A percentile compares a stretch with the other conserved stretches of the same genome.
Conservation (phyloP, 2,113 vertebrate genomes). For the Saguinus imperator region DNA sequence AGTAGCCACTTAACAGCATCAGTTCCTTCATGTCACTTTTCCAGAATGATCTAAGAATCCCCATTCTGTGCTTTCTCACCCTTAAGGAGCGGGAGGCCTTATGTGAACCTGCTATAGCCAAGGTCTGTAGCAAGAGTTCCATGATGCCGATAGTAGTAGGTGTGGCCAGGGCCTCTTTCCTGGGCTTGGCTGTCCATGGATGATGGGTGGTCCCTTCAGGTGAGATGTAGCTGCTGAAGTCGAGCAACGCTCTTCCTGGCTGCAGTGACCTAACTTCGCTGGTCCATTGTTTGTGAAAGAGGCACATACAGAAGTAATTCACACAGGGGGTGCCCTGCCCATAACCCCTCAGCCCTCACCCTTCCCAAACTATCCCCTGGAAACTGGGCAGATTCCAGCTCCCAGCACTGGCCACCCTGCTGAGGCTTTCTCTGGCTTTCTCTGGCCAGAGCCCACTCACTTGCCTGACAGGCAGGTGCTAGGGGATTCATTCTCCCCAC, state of each 20-base stretch:
- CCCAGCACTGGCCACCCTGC: neutral
- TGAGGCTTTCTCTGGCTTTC: neutral
- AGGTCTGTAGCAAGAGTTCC: accelerated
- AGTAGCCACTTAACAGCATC: neutral
- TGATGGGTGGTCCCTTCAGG: neutral
- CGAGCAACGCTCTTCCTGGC: neutral
- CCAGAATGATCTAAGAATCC: neutral
- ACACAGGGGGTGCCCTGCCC: accelerated
- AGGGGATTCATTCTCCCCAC: accelerated
- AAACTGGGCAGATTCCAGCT: too few species aligned
- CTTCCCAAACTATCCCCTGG: neutral
- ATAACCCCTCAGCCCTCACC: accelerated
- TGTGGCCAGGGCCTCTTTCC: neutral
- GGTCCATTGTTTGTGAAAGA: neutral
- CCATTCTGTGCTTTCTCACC: neutral
- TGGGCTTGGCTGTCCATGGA: neutral
- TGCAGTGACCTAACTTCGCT: neutral
- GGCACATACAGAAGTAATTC: neutral
- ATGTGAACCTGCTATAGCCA: neutral
- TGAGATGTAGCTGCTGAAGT: neutral
- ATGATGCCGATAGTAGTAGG: accelerated
- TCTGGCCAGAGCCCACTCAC: neutral
- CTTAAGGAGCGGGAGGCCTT: neutral
- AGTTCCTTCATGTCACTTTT: neutral
- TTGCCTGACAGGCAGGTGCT: too few species aligned